Evolutionary conservation across 2,888 invertebrate species (phyloP), one percentile per base, ranked within the genome.

Genomic region (Sinhomidia bicolor): DNA sequence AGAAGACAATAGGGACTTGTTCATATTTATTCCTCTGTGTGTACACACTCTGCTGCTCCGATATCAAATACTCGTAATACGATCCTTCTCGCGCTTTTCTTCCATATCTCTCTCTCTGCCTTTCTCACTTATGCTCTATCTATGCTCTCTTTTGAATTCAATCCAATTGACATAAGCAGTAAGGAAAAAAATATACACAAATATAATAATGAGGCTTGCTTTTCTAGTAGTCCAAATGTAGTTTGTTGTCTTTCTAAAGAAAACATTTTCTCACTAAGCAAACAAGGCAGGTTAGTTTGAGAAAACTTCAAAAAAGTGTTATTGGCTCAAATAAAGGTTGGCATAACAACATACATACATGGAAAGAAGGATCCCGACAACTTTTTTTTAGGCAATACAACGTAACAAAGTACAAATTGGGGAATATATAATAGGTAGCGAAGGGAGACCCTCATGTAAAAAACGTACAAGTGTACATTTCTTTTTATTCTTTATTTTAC

Each of bases 1-100:
- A 74, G 74, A 12, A 74, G 74, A 74, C 74, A 74, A 71, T 12
- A 47, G 74, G 74, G 74, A 47, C 29, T 74, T 74, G 47, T 74
- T 47, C 44, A 3, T 51, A 47, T 71, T 74, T 44, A 71, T 71
- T 47, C 74, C 74, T 74, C 17, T 26, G 74, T n/a, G 74, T 74
- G 7, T 17, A 7, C 14, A 14, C 0, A 71, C 4, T 9, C 17
- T 26, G n/a, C 74, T 23, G 23, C 47, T n/a, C 74, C 47, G n/a
- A 26, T 51, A 26, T 29, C 74, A 74, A 23, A 47, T 20, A 23
- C 74, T 47, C 47, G 74, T 74, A 47, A 74, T 14, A 74, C 7
- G 74, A 74, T 74, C 47, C 23, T 23, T 17, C n/a, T 36, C 68
- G 14, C 32, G 4, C 41, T 41, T 14, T 71, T 47, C n/a, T 3